Conservation (phyloP, 2,113 vertebrate species). For the Carollia perspicillata region DNA sequence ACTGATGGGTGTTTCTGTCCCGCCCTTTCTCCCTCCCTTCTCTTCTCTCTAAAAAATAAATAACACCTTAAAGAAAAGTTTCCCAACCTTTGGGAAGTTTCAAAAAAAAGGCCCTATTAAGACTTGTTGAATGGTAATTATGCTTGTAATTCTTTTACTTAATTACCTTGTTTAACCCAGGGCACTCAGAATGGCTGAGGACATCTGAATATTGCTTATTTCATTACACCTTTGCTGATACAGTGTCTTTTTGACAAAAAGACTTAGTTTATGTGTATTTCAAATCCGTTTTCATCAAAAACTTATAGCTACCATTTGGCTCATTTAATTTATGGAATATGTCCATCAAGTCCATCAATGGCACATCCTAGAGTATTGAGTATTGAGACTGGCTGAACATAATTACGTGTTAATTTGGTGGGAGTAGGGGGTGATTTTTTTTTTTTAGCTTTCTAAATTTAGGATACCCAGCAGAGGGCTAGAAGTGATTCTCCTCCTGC, state of each 20-base stretch:
- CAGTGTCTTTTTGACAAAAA: background rate
- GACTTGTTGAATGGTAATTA: conserved; percentile 8
- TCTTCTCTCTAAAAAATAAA: too few species aligned
- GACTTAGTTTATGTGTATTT: background rate
- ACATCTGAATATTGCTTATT: conserved; percentile 28
- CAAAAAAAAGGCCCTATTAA: background rate
- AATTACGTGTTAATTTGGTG: background rate
- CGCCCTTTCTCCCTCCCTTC: too few species aligned
- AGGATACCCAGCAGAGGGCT: background rate
- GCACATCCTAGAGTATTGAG: background rate
- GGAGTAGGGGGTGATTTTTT: background rate
- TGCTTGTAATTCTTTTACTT: conserved; percentile 1
- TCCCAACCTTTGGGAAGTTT: background rate
- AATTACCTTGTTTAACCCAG: background rate
- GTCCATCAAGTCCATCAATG: background rate
- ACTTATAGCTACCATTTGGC: background rate
- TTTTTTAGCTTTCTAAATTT: background rate
- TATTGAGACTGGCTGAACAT: background rate
- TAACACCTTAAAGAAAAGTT: background rate
- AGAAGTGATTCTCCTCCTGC: background rate
- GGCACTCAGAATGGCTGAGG: background rate
- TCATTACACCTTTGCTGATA: background rate
- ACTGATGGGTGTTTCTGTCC: too few species aligned
- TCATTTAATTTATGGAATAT: background rate
- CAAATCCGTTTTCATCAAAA: background rate